Evolutionary conservation across 1,140 invertebrate species (phyloP).

Genomic region (Drosophila tsacasi): DNA sequence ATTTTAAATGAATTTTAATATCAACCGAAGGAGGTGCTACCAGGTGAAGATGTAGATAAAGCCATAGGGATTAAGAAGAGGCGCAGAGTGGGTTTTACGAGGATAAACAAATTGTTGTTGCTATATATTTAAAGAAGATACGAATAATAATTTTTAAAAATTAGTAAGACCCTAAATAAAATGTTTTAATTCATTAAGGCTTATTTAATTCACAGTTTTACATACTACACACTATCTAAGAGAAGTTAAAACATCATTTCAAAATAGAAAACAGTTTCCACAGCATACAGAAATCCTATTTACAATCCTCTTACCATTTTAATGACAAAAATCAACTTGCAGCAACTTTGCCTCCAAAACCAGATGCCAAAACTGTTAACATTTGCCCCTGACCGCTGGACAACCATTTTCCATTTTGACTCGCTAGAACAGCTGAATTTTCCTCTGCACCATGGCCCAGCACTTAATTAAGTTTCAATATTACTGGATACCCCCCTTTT

Average conservation of each 20-base stretch:
- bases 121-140: background rate
- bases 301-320: background rate
- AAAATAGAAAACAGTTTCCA: no score
- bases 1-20: conserved; percentile 31
- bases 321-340: conserved; percentile 38
- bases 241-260: background rate
- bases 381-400: conserved; percentile 49
- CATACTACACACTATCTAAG: background rate
- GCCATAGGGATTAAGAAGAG: conserved; percentile 12
- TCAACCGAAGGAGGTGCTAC: background rate
- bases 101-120: background rate
- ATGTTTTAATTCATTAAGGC: no score
- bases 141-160: no score
- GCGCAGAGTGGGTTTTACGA: background rate
- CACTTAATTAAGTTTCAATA: conserved; percentile 79
- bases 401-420: conserved; percentile 42
- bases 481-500: conserved; percentile 18
- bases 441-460: conserved; percentile 7
- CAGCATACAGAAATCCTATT: background rate
- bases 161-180: no score
- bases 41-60: conserved; percentile 30
- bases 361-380: conserved; percentile 55
- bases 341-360: conserved; percentile 9
- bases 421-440: conserved; percentile 4
- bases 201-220: background rate